These are phyloP conservation scores for Corythornis leucogaster DNA, from an alignment of 2,797 vertebrate genomes.

Conservation along the genomic window DNA sequence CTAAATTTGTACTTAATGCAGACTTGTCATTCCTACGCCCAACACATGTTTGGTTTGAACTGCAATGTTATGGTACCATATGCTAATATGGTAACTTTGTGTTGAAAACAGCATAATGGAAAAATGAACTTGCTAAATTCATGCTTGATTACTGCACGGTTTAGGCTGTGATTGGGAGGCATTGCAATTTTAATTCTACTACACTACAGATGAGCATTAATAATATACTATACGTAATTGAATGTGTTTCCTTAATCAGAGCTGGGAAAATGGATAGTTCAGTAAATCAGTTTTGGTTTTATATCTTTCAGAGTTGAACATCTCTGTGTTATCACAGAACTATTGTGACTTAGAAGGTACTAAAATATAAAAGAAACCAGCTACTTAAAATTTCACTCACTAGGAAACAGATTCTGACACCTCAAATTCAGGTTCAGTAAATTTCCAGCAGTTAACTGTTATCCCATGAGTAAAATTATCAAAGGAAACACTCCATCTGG, in stretches of 20 bases:
- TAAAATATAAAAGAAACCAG: background rate
- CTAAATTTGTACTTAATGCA: background rate
- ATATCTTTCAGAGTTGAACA: constrained; percentile 2
- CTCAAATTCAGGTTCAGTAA: background rate
- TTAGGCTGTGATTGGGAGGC: constrained; percentile 65
- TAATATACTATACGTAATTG: constrained; percentile 64
- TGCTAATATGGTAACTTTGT: constrained; percentile 71
- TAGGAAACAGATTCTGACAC: background rate
- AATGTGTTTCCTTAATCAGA: constrained; percentile 64
- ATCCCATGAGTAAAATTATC: background rate
- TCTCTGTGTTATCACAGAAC: background rate
- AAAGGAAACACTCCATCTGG: background rate
- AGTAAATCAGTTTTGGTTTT: constrained; percentile 36
- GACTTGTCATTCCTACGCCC: background rate
- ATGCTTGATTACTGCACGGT: constrained; percentile 66
- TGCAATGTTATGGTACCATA: constrained; percentile 44
- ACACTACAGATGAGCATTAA: constrained; percentile 68
- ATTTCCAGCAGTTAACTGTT: background rate
- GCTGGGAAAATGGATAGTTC: constrained; percentile 59
- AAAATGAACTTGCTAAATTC: constrained; percentile 77
- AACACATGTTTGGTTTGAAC: background rate
- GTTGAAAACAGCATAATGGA: constrained; percentile 77
- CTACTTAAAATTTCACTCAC: background rate
- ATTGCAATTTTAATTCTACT: constrained; percentile 71
- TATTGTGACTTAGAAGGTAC: background rate